A percentile compares a stretch with the other conserved stretches of the same genome.
phyloP scores from a whole-genome alignment of 2,888 invertebrate genomes.

The Aradus depressus region DNA sequence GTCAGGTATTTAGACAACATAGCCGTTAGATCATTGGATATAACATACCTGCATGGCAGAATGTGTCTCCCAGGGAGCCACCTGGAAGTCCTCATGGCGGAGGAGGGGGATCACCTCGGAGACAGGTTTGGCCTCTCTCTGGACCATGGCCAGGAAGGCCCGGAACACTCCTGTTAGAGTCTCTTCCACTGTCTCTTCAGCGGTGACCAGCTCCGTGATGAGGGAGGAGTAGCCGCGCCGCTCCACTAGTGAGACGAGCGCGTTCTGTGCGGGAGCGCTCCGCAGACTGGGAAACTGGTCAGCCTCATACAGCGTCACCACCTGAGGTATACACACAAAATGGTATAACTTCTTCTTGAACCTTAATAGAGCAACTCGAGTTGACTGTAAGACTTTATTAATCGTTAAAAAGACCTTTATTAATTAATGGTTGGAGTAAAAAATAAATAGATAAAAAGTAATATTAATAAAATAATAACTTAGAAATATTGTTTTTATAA shows the following conservation, averaged over 20 bases:
- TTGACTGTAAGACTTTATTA: too few species aligned
- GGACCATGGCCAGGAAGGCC: slow-evolving; percentile 77
- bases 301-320: slow-evolving; percentile 52
- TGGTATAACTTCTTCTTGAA: not conserved
- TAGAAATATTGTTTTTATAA: too few species aligned
- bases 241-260: slow-evolving; percentile 72
- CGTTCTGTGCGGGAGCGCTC: slow-evolving; percentile 72
- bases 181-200: slow-evolving; percentile 68
- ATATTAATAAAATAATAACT: too few species aligned
- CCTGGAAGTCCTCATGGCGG: slow-evolving; percentile 70
- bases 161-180: slow-evolving; percentile 69
- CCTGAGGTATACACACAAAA: slow-evolving; percentile 21
- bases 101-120: slow-evolving; percentile 76
- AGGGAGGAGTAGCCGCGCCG: slow-evolving; percentile 69
- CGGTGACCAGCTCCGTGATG: slow-evolving; percentile 68
- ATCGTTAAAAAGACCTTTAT: too few species aligned
- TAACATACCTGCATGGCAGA: slow-evolving; percentile 51
- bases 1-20: too few species aligned
- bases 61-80: slow-evolving; percentile 66
- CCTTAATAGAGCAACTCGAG: not conserved
- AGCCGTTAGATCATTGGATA: too few species aligned
- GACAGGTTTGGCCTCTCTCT: slow-evolving; percentile 64
- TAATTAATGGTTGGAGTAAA: too few species aligned
- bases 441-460: too few species aligned
- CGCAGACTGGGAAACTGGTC: slow-evolving; percentile 67